A percentile compares a stretch with the other conserved stretches of the same genome.
Conservation (phyloP, 2,797 vertebrate genomes). For the Danio kyathit region DNA sequence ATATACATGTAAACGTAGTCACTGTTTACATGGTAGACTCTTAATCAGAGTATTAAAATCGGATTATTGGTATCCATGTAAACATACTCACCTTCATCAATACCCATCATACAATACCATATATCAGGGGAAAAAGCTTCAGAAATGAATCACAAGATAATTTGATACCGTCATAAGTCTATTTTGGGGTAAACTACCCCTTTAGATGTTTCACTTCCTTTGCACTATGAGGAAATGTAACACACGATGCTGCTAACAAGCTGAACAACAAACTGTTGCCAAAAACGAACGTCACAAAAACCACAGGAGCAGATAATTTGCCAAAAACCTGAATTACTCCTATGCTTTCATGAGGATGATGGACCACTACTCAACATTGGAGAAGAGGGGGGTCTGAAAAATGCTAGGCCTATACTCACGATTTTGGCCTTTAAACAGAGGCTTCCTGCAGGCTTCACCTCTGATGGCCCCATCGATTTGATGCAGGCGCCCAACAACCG, state of each 20-base stretch:
- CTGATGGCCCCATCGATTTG: slow-evolving; percentile 45
- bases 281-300: not conserved
- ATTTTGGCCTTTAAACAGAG: slow-evolving; percentile 48
- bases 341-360: slow-evolving; percentile 21
- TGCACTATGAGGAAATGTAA: not conserved
- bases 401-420: slow-evolving; percentile 10
- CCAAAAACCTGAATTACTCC: not conserved
- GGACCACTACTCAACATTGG: slow-evolving; percentile 6
- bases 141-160: too few species aligned
- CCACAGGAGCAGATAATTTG: not conserved
- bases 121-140: too few species aligned
- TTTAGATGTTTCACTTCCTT: not conserved
- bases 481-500: slow-evolving; percentile 28
- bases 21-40: too few species aligned
- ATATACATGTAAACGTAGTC: too few species aligned
- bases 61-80: too few species aligned
- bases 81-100: too few species aligned
- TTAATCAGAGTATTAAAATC: too few species aligned
- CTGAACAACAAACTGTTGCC: not conserved
- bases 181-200: too few species aligned
- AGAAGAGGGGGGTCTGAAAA: not conserved
- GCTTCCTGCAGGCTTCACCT: slow-evolving; percentile 46
- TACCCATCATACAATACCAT: too few species aligned
- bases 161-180: too few species aligned
- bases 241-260: not conserved